Base-by-base conservation (phyloP, 2,113 vertebrate species). In the Apus apus region DNA sequence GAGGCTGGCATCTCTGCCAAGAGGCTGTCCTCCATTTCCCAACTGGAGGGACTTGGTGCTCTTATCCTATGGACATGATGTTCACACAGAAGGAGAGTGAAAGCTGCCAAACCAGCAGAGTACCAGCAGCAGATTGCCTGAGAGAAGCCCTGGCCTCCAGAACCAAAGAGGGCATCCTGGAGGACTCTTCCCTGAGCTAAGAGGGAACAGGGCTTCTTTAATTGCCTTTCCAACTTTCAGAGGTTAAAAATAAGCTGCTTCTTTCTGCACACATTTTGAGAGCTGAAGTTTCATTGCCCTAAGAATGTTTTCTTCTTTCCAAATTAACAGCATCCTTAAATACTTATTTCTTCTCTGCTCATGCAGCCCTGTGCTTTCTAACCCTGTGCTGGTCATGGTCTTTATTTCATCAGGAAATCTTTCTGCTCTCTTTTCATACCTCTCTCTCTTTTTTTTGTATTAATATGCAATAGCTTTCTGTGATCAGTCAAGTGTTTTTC, bases 401-500 rank as follows among this genome's bases (percentile, higher is more conserved):
- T 72, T 67, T 18, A 38, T 85, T 89, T 79, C 40, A 68, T 34
- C 38, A 40, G 48, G 77, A 87, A 50, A 57, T 48, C 30, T 64
- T 85, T 84, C 67, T 93, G 2, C 70, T 85, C n/a, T 46, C 36
- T 89, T 77, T 83, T 64, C 38, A 40, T 46, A 80, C 18, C 22
- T 54, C 34, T 26, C 0, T 56, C 22, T 62, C 20, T 80, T 87
- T 80, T 70, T 83, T 73, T 86, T 73, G 6, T 40, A 81, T 78
- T 81, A 90, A 56, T 84, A 90, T 75, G 53, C 48, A 89, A 22
- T 51, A 90, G 40, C 51, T 90, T 90, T 81, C 68, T 93, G 34
- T 85, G 51, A 67, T 60, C 0, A 0, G 81, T 72, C 85, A 91
- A 79, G 60, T 9, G 1, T 23, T 81, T 84, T 92, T 61, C 46